These are phyloP conservation scores for Diplolepis rosae DNA, from an alignment of 2,888 invertebrate genomes.

Conservation along the genomic window DNA sequence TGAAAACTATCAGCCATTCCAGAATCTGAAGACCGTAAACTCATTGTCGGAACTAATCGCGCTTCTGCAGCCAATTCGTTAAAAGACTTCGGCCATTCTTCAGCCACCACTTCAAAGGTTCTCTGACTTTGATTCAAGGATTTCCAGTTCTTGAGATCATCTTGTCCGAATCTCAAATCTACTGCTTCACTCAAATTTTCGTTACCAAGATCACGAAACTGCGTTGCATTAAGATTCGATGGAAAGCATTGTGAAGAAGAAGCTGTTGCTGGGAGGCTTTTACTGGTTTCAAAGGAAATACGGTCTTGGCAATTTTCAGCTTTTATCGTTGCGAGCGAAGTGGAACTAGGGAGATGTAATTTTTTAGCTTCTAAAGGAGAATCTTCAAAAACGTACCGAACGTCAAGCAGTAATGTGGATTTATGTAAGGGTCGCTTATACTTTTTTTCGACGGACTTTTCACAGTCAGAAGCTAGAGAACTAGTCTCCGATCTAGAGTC, in stretches of 20 bases:
- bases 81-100: constrained; percentile 30
- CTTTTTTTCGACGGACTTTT: constrained; percentile 26
- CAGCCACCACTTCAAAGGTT: constrained; percentile 7
- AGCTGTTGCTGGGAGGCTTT: constrained; percentile 56
- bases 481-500: constrained; percentile 48
- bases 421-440: constrained; percentile 55
- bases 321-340: constrained; percentile 44
- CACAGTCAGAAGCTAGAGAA: constrained; percentile 48
- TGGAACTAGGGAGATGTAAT: constrained; percentile 40
- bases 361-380: constrained; percentile 18
- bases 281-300: constrained; percentile 52
- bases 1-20: constrained; percentile 88
- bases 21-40: constrained; percentile 81
- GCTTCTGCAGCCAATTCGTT: constrained; percentile 16
- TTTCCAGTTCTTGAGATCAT: constrained; percentile 51
- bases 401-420: constrained; percentile 68
- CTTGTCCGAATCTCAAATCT: constrained; percentile 33
- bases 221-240: constrained; percentile 42
- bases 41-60: constrained; percentile 48
- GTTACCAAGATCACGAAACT: constrained; percentile 37
- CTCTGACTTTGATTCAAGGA: constrained; percentile 41
- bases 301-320: constrained; percentile 15
- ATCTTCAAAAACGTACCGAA: constrained; percentile 62
- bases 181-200: background rate
- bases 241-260: constrained; percentile 16